phyloP scores from a whole-genome alignment of 2,113 vertebrate genomes.

The Sturnus vulgaris region DNA sequence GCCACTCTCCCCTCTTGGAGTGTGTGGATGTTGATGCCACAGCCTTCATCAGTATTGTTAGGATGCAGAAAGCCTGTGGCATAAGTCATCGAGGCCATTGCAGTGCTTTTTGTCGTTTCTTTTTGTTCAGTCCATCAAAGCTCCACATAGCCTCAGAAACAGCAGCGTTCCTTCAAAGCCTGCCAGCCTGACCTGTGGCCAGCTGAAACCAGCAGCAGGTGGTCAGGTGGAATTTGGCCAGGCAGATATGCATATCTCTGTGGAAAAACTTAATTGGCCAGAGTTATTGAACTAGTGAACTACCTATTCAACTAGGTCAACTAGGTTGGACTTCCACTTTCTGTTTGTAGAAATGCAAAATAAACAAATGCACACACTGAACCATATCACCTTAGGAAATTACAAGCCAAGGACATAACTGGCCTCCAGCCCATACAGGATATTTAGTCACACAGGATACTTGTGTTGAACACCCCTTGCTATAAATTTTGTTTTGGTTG shows the following conservation, averaged over 20 bases:
- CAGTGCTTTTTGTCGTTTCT: neutral
- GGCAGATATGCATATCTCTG: neutral
- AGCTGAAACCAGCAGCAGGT: neutral
- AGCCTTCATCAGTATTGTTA: neutral
- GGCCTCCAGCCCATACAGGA: neutral
- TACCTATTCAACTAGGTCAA: neutral
- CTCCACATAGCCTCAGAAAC: neutral
- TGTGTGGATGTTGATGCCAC: no score
- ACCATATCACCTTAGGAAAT: neutral
- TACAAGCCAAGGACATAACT: neutral
- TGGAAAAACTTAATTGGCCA: neutral
- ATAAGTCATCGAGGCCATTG: neutral
- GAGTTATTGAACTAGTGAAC: neutral
- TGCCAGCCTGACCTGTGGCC: neutral
- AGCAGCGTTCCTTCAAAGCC: neutral
- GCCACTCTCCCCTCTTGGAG: neutral
- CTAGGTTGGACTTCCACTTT: slow-evolving; percentile 27
- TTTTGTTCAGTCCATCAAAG: neutral
- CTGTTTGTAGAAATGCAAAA: neutral
- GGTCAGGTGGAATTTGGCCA: neutral
- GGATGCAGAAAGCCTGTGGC: neutral
- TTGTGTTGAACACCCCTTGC: neutral
- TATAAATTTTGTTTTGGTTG: slow-evolving; percentile 5
- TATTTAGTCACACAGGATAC: neutral
- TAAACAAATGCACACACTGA: neutral